phyloP scores from a whole-genome alignment of 2,888 invertebrate genomes.

The Lapara coniferarum region DNA sequence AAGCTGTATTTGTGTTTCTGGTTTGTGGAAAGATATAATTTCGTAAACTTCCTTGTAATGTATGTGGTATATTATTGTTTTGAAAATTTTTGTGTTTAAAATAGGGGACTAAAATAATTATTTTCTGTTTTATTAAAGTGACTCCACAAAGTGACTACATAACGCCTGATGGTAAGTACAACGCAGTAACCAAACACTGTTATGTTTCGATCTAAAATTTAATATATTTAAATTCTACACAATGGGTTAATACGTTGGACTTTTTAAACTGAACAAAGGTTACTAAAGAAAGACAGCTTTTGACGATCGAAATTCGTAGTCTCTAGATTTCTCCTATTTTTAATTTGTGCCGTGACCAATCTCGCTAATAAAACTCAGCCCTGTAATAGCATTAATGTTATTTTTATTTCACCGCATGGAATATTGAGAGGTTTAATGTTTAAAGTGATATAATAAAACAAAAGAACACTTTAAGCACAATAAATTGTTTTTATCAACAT shows the following conservation, averaged over 20 bases:
- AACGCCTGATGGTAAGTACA: constrained; percentile 26
- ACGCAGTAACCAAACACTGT: constrained; percentile 4
- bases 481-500: constrained; percentile 5
- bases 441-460: constrained; percentile 4
- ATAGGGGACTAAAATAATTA: constrained; percentile 17
- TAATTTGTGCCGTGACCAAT: not conserved
- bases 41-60: not conserved
- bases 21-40: not conserved
- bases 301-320: not conserved
- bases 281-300: not conserved
- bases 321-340: not conserved
- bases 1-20: not conserved
- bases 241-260: not conserved
- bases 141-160: constrained; percentile 20
- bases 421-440: no score
- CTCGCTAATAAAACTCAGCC: not conserved
- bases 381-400: constrained; percentile 1
- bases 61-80: not conserved
- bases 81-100: not conserved
- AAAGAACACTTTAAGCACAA: not conserved
- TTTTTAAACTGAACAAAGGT: not conserved
- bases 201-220: not conserved
- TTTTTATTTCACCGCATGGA: constrained; percentile 16
- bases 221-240: not conserved
- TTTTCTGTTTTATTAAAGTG: constrained; percentile 25